Conservation (phyloP, 2,888 invertebrate species). For the Ochropacha duplaris region DNA sequence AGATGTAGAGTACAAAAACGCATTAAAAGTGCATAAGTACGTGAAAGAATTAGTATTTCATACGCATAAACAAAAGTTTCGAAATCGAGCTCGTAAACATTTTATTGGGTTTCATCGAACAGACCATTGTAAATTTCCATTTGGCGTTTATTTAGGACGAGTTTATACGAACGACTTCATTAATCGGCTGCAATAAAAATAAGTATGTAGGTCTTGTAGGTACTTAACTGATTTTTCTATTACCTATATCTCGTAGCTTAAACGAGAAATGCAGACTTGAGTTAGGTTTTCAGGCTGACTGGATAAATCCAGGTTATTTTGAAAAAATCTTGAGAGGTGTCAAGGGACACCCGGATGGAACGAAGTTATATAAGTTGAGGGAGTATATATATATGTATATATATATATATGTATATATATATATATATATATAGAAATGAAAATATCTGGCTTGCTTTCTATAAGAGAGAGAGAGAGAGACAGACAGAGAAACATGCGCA, state of each 20-base stretch:
- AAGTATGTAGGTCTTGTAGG: no score
- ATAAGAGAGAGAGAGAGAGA: no score
- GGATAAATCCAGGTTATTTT: background rate
- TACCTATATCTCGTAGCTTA: background rate
- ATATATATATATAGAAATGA: no score
- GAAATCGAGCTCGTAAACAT: constrained; percentile 59
- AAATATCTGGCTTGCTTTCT: no score
- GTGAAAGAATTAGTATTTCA: constrained; percentile 25
- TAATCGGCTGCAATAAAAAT: background rate
- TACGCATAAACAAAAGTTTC: constrained; percentile 44
- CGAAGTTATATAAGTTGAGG: no score
- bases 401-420: no score
- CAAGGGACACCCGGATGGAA: no score
- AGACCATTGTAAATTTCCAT: constrained; percentile 51
- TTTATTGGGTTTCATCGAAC: constrained; percentile 54
- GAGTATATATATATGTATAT: no score
- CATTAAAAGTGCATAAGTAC: background rate
- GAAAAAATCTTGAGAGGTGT: no score
- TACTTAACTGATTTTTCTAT: background rate
- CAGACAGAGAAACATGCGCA: no score
- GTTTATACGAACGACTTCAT: constrained; percentile 34
- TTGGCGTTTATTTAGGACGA: constrained; percentile 42
- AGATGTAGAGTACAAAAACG: no score
- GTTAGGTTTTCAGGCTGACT: background rate
- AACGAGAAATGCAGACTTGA: background rate